Evolutionary conservation across 2,797 vertebrate species (phyloP).

Genomic region (Acrossocheilus fasciatus): DNA sequence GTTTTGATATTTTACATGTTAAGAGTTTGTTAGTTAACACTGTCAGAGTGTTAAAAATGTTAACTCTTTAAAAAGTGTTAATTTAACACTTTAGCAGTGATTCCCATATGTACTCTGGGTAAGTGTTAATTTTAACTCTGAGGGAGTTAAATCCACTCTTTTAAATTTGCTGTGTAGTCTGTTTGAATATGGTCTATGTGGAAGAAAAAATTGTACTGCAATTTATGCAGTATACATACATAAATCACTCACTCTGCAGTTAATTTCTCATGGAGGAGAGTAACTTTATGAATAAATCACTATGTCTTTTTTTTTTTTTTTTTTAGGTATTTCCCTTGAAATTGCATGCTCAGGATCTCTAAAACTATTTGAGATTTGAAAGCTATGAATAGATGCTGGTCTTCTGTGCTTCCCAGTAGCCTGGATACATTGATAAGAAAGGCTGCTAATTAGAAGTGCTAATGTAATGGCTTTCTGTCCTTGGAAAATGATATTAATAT

Average conservation of each 20-base stretch:
- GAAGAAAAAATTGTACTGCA: background rate
- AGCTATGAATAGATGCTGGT: background rate
- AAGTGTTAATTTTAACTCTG: too few species aligned
- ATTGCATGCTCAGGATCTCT: background rate
- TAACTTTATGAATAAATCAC: background rate
- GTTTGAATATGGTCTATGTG: too few species aligned
- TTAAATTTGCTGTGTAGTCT: too few species aligned
- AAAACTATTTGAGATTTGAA: background rate
- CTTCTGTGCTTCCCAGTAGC: background rate
- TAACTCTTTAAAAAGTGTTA: too few species aligned
- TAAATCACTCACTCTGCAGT: background rate
- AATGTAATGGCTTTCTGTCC: background rate
- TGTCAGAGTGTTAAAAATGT: too few species aligned
- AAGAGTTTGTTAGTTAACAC: too few species aligned
- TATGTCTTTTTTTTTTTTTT: background rate
- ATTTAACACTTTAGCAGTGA: too few species aligned
- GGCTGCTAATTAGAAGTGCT: background rate
- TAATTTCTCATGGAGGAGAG: background rate
- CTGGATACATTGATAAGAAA: background rate
- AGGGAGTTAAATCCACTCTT: too few species aligned
- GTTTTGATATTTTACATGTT: too few species aligned
- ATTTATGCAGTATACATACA: too few species aligned
- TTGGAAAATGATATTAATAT: background rate
- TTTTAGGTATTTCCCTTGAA: background rate
- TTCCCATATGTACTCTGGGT: too few species aligned